phyloP scores from a whole-genome alignment of 2,888 invertebrate genomes.

The Drepanosiphum platanoidis region DNA sequence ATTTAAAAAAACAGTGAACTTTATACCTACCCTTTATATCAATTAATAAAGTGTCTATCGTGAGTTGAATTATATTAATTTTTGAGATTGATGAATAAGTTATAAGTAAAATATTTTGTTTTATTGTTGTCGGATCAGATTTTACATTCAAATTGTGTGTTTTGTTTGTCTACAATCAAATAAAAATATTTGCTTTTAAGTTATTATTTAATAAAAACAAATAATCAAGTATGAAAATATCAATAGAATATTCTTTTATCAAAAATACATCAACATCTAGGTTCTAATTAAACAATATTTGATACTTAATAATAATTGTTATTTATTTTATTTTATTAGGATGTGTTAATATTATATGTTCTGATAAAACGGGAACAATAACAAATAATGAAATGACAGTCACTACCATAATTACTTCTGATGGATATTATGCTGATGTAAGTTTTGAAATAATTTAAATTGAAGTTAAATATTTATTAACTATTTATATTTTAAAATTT shows the following conservation, averaged over 20 bases:
- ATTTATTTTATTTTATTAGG: slow-evolving; percentile 69
- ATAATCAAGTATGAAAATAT: neutral
- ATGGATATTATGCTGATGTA: slow-evolving; percentile 88
- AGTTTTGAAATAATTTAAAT: slow-evolving; percentile 37
- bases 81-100: no score
- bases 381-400: slow-evolving; percentile 99
- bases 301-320: neutral
- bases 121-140: no score
- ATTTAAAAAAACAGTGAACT: no score
- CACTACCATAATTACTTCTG: slow-evolving; percentile 91
- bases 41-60: no score
- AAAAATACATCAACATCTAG: neutral
- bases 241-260: neutral
- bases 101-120: no score
- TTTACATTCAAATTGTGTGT: no score
- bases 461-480: neutral
- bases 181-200: no score
- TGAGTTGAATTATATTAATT: no score
- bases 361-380: slow-evolving; percentile 98
- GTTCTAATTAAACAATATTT: neutral
- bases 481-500: neutral
- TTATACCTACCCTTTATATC: no score
- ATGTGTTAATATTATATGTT: slow-evolving; percentile 95
- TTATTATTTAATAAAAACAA: no score
- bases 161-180: no score